Percentiles rank a stretch among this genome's conserved stretches.
These are phyloP conservation scores for Scaptomyza montana DNA, from an alignment of 1,140 invertebrate species.

Conservation along the genomic window DNA sequence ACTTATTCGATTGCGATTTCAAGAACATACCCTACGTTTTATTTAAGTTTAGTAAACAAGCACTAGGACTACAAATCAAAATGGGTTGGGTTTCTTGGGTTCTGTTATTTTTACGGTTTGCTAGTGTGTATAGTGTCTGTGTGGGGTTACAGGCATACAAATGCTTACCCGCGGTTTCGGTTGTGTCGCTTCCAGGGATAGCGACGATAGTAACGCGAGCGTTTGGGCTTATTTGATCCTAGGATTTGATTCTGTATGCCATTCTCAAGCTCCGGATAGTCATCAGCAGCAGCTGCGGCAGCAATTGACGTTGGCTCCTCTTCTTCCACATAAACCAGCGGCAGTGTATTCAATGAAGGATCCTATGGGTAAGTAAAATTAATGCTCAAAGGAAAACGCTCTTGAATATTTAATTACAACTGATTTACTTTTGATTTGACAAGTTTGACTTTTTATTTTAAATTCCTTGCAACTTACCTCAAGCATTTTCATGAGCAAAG, in stretches of 20 bases:
- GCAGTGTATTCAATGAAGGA: constrained; percentile 77
- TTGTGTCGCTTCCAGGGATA: constrained; percentile 87
- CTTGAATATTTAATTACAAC: no score
- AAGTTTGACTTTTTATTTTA: no score
- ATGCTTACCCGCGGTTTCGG: constrained; percentile 74
- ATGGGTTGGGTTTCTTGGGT: constrained; percentile 8
- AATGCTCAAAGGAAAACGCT: no score
- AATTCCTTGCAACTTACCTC: constrained; percentile 58
- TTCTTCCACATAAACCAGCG: constrained; percentile 84
- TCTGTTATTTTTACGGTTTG: not conserved
- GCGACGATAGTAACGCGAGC: constrained; percentile 86
- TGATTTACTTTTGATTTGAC: no score
- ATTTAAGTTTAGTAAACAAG: constrained; percentile 2
- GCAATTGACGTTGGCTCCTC: constrained; percentile 38
- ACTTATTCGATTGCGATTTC: constrained; percentile 7
- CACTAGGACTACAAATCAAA: constrained; percentile 58
- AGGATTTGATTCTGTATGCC: constrained; percentile 37
- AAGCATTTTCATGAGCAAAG: constrained; percentile 81
- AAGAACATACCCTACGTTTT: constrained; percentile 8
- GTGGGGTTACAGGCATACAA: not conserved
- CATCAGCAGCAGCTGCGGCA: constrained; percentile 32
- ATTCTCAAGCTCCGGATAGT: constrained; percentile 62
- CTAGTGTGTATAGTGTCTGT: not conserved
- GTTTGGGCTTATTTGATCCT: constrained; percentile 78
- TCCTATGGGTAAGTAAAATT: constrained; percentile 43